Evolutionary conservation across 2,888 invertebrate genomes (phyloP), one percentile per base, ranked within the genome.

Genomic region (Cheilosia grossa): DNA sequence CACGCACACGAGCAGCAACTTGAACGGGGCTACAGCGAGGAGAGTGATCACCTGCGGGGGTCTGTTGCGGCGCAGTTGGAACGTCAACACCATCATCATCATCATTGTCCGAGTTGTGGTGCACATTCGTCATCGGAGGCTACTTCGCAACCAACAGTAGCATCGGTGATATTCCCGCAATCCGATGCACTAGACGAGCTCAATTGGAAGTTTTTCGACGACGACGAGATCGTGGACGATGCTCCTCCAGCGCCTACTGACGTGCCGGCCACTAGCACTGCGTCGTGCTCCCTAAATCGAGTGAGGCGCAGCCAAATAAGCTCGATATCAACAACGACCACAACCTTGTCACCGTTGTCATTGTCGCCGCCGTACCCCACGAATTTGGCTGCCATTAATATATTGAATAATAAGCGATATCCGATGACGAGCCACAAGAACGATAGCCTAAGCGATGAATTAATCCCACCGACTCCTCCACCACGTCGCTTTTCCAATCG

Each of bases 391-490:
- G 74, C 58, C 19, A 13, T 56, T 21, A 17, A 67, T 10, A 7
- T 37, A 2, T 6, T 54, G 24, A 6, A 49, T 0, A 13, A 19
- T 21, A 66, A 72, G 30, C 70, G 61, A n/a, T 72, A 72, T 51
- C 63, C 58, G 2, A 59, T 63, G 30, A 27, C 69, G 4, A 15
- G 37, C 24, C 47, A 47, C 10, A 86, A 86, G 15, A 82, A 17
- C 19, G 80, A 77, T 56, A 82, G 56, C 49, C 51, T 74, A 49
- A 85, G 73, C 63, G 87, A 93, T 91, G 94, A 94, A 92, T 93
- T 94, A 92, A 94, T 94, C 91, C 94, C 94, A 89, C 93, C 94
- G 87, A 93, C 93, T 88, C 93, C 93, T 88, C 94, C 94, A 88
- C 93, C 94, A 88, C 92, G 93, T 72, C 80, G 74, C 54, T 75